Evolutionary conservation across 92 coral and sea anemone species (phyloP).

Genomic region (Porites rus): DNA sequence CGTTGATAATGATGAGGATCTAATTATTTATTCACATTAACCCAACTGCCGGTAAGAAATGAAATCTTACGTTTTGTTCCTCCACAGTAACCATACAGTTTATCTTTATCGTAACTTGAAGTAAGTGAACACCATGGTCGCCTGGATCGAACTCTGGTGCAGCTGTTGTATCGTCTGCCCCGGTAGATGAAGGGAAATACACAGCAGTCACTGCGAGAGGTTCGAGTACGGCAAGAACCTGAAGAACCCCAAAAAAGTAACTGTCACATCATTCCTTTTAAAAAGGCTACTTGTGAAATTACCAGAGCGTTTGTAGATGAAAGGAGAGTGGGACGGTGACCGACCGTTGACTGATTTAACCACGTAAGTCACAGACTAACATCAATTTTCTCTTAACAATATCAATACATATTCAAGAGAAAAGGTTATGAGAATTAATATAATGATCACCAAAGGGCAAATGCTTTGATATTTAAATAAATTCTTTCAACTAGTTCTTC

Average conservation of each 20-base stretch:
- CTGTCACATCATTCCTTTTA: not conserved
- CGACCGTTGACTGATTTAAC: no score
- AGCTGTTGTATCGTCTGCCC: conserved; percentile 57
- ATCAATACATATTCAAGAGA: no score
- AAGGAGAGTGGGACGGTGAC: no score
- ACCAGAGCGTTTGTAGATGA: no score
- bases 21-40: not conserved
- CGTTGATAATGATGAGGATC: not conserved
- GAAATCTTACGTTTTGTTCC: conserved; percentile 30
- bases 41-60: not conserved
- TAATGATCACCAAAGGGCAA: no score
- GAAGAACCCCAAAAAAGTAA: not conserved
- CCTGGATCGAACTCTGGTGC: conserved; percentile 48
- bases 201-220: conserved; percentile 55
- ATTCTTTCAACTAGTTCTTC: no score
- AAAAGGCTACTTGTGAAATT: no score
- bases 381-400: no score
- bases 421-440: no score
- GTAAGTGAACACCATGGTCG: conserved; percentile 79
- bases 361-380: no score
- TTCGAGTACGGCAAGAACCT: conserved; percentile 41
- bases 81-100: conserved; percentile 56
- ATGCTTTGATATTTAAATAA: no score
- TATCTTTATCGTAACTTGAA: conserved; percentile 69
- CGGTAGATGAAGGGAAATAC: conserved; percentile 75